phyloP scores from a whole-genome alignment of 2,888 invertebrate genomes.

The Neoitamus cyanurus region DNA sequence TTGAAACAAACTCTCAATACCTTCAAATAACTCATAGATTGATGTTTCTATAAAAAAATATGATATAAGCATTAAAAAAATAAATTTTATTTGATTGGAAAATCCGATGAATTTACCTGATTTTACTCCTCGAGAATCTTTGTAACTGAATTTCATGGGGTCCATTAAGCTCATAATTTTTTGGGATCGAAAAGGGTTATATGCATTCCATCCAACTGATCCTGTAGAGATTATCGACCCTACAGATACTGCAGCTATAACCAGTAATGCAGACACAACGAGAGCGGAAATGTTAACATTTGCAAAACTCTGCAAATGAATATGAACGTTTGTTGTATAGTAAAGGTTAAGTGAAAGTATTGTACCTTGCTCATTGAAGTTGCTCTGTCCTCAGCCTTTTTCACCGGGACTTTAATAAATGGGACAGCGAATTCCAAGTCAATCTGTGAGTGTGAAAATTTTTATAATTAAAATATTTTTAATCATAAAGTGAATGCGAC shows the following conservation, averaged over 20 bases:
- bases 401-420: constrained; percentile 71
- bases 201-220: not conserved
- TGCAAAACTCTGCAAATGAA: constrained; percentile 62
- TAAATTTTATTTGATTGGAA: too few species aligned
- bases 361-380: constrained; percentile 53
- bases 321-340: not conserved
- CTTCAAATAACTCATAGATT: constrained; percentile 61
- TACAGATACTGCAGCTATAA: constrained; percentile 68
- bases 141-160: constrained; percentile 52
- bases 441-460: constrained; percentile 63
- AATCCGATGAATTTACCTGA: constrained; percentile 45
- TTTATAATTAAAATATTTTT: not conserved
- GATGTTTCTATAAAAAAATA: constrained; percentile 55
- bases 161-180: constrained; percentile 49
- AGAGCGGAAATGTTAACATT: constrained; percentile 72
- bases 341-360: not conserved
- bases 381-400: constrained; percentile 63
- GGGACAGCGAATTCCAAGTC: constrained; percentile 73
- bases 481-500: not conserved
- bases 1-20: constrained; percentile 69
- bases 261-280: constrained; percentile 68
- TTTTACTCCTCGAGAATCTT: constrained; percentile 49
- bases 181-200: constrained; percentile 55
- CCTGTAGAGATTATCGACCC: constrained; percentile 35
- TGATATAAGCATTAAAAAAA: not conserved